These are phyloP conservation scores for Sinella curviseta DNA, from an alignment of 1,140 invertebrate species.

Conservation along the genomic window DNA sequence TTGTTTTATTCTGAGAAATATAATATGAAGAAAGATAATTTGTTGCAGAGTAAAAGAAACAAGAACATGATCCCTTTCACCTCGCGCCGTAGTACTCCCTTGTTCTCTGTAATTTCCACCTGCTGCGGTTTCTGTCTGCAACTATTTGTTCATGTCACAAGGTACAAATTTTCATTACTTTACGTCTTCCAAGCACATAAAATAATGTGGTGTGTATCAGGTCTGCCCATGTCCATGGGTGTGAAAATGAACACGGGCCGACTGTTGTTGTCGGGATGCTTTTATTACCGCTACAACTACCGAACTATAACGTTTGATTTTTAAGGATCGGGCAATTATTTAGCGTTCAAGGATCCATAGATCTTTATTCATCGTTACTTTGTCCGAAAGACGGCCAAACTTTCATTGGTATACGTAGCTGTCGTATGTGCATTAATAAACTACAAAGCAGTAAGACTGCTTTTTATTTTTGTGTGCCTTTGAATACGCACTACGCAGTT, in stretches of 20 bases:
- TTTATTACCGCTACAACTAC: too few relatives aligned
- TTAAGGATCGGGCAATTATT: too few relatives aligned
- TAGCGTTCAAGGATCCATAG: too few relatives aligned
- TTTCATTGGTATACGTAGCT: too few relatives aligned
- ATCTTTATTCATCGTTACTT: too few relatives aligned
- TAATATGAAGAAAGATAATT: background rate
- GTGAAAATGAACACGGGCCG: background rate
- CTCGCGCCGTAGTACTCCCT: background rate
- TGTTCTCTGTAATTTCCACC: slow-evolving; percentile 26
- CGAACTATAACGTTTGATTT: too few relatives aligned
- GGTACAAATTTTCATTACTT: background rate
- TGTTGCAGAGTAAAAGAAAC: background rate
- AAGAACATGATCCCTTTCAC: background rate
- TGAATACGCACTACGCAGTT: too few relatives aligned
- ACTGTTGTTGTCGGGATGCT: background rate
- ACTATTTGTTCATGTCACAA: slow-evolving; percentile 26
- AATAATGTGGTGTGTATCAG: background rate
- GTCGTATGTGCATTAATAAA: too few relatives aligned
- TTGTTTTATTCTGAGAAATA: background rate
- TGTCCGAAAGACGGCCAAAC: too few relatives aligned
- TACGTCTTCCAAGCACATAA: background rate
- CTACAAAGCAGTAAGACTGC: too few relatives aligned
- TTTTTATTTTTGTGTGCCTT: too few relatives aligned
- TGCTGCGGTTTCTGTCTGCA: slow-evolving; percentile 26
- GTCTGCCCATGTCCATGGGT: too few relatives aligned